Conservation (phyloP, 37 sponge, comb jelly and placozoan species). For the Beroe forskalii region DNA sequence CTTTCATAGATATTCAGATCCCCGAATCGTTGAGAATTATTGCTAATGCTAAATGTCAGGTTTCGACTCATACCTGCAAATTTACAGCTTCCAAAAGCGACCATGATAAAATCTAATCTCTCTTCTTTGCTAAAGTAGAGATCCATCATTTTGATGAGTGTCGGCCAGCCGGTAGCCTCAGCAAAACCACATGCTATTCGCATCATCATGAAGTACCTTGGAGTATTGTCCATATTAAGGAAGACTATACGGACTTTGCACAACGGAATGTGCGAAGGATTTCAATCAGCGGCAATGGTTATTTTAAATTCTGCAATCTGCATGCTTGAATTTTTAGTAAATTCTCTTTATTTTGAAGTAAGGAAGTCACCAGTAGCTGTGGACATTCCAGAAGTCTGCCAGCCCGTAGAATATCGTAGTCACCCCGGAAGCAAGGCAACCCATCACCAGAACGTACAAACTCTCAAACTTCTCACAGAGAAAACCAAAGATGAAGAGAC, state of each 20-base stretch:
- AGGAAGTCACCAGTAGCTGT: constrained; percentile 45
- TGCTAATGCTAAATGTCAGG: too few relatives aligned
- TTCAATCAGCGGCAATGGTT: too few relatives aligned
- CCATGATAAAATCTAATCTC: neutral
- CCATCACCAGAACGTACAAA: neutral
- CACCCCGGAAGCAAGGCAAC: neutral
- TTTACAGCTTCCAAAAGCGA: constrained; percentile 8
- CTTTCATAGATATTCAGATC: too few relatives aligned
- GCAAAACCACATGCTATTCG: neutral
- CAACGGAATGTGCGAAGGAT: too few relatives aligned
- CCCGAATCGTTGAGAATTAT: too few relatives aligned
- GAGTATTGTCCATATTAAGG: too few relatives aligned
- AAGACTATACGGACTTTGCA: too few relatives aligned
- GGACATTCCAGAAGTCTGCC: constrained; percentile 36
- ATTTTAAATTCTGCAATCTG: too few relatives aligned
- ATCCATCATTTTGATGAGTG: constrained; percentile 31
- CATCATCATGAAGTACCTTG: neutral
- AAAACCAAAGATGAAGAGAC: neutral
- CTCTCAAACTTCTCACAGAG: constrained; percentile 11
- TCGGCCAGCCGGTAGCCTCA: neutral
- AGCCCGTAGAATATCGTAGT: constrained; percentile 18
- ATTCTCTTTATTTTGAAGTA: too few relatives aligned
- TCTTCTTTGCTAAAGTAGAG: constrained; percentile 14
- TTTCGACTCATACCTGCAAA: too few relatives aligned
- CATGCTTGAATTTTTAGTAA: too few relatives aligned